phyloP scores from a whole-genome alignment of 1,140 invertebrate genomes.

The Mactra quadrangularis region DNA sequence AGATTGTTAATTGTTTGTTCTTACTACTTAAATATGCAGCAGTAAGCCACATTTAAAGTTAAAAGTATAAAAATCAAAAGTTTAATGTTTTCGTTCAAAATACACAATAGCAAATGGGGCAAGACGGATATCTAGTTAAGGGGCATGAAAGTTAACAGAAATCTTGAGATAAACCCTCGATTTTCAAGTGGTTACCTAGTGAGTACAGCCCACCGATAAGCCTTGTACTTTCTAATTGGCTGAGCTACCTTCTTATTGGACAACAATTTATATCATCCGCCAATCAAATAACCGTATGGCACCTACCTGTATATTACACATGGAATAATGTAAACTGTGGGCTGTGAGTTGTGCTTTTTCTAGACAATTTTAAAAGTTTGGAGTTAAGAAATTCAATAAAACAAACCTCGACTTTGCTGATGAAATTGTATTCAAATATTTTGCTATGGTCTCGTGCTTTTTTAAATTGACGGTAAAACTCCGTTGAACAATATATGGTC shows the following conservation, averaged over 20 bases:
- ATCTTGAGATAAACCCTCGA: constrained; percentile 41
- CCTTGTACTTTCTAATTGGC: constrained; percentile 41
- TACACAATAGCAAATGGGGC: constrained; percentile 50
- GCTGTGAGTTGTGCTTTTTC: constrained; percentile 46
- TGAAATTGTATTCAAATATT: constrained; percentile 60
- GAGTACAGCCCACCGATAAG: constrained; percentile 55
- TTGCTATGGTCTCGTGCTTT: constrained; percentile 50
- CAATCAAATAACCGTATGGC: constrained; percentile 36
- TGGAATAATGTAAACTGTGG: neutral
- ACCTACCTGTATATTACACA: constrained; percentile 19
- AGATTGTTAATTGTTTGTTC: neutral
- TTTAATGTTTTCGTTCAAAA: constrained; percentile 22
- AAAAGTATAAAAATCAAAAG: no score
- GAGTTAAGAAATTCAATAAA: constrained; percentile 39
- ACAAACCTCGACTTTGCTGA: constrained; percentile 11
- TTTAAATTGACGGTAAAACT: constrained; percentile 61
- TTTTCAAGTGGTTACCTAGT: constrained; percentile 22
- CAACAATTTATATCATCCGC: neutral
- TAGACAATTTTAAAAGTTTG: constrained; percentile 40
- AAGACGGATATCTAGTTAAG: constrained; percentile 55
- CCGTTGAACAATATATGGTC: constrained; percentile 16
- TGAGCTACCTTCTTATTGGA: constrained; percentile 4
- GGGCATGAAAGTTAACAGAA: constrained; percentile 53
- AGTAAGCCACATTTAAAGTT: no score
- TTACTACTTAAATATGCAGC: no score